Base-by-base conservation (phyloP, 2,888 invertebrate species). In the Rhamphomyia laevipes region DNA sequence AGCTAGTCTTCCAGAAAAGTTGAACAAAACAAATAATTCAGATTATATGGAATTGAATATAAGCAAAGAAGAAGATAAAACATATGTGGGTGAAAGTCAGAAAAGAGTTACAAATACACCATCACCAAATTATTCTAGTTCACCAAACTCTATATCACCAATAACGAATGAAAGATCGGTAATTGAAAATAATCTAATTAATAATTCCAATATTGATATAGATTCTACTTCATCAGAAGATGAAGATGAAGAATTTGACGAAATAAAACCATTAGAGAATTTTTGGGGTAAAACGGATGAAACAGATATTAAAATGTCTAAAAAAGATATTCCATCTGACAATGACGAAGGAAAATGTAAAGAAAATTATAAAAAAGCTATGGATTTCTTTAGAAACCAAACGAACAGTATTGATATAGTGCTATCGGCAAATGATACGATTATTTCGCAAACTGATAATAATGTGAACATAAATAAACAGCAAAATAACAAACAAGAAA, bases 1-100 rank as follows among this genome's bases (percentile, higher is more conserved):
- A 27, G 65, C 65, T 33, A 56, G 60, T 37, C 51, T 66, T 6
- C 62, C 63, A 12, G 60, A 65, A 46, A 63, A 63, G 9, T 53
- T 68, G 33, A 61, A 59, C 31, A 63, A 64, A 44, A 63, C 66
- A 4, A 59, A 57, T 4, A 60, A 59, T 38, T 58, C 59, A 9
- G 57, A 59, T 3, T 57, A 59, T 2, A 56, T 63, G 0, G 59
- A 62, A 27, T 53, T 61, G 1, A 64, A 63, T 52, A 57, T 60
- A 10, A 61, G 59, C 17, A 57, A 63, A 23, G 58, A 61, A 11
- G 53, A 59, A 16, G 59, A 63, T 3, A 66, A 64, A 41, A 59
- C 57, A 17, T 63, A 63, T 47, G 59, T 55, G 0, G 66, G 63
- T 15, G 62, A 66, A 10, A 55, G 57, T 21, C 55, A 54, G 2